Base-by-base conservation (phyloP, 2,888 invertebrate genomes). In the Junonia oenone region DNA sequence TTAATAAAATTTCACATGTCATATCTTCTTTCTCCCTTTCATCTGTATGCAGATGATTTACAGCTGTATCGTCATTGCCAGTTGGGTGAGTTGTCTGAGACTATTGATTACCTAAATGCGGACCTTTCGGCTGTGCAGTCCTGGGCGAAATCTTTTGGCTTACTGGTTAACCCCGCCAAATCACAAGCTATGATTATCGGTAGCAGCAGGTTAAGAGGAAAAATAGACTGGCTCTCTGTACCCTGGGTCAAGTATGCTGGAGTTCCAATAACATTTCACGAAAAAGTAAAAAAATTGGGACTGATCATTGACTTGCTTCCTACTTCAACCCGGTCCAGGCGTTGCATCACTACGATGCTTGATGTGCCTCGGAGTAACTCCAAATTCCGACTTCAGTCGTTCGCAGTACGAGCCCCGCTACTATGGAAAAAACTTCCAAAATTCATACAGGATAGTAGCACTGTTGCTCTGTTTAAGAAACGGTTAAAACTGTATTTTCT, bases 21-120 rank as follows among this genome's bases (percentile, higher is more conserved):
- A 56, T 56, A 11, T 27, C 27, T 19, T 51, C 46, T 19, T 19
- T 51, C 46, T 19, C 31, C 43, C 6, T 51, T 40, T 35, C 55
- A 55, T 6, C 37, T 35, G 22, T 55, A 50, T 4, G 33, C 17
- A 26, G 43, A 43, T 22, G 45, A 45, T 14, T 45, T 45, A 26
- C 27, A 45, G n/a, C 6, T 45, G 11, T 45, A 45, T 9, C 6
- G 14, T 2, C 19, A 48, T 19, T 11, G 17, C 9, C 13, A 14
- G 17, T 11, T 47, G 15, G 19, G 11, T 17, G 31, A 29, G 29
- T 29, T 29, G 9, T 9, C 6, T 29, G 29, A 29, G 9, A 29
- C 9, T 29, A 6, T 29, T 29, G 29, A 29, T 2, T 1, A 2
- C 9, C 6, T 29, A 8, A 29, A 29, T 8, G 9, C 4, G 8